Conservation (phyloP, 1,140 invertebrate species). For the Augochlora pura region DNA sequence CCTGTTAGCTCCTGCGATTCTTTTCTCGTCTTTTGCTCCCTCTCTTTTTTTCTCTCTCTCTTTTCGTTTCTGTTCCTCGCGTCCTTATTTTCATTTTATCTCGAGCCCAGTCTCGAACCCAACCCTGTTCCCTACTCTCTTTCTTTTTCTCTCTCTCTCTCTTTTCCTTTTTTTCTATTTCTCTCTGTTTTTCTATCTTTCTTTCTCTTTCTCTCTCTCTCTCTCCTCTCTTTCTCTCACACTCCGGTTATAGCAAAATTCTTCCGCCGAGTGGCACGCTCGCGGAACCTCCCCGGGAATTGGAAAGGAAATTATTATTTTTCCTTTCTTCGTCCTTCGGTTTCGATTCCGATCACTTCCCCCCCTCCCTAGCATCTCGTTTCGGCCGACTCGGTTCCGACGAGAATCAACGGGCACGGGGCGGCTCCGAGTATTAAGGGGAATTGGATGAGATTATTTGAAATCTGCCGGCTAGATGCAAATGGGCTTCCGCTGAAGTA, state of each 20-base stretch:
- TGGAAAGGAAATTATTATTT: slow-evolving; percentile 35
- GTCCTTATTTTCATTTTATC: slow-evolving; percentile 11
- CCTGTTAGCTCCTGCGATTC: slow-evolving; percentile 10
- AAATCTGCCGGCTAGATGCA: slow-evolving; percentile 18
- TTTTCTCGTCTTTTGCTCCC: neutral
- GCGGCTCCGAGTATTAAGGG: neutral
- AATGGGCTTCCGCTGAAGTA: neutral
- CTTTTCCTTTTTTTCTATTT: too few species aligned
- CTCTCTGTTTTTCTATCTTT: too few species aligned
- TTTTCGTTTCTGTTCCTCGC: neutral
- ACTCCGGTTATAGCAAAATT: slow-evolving; percentile 6
- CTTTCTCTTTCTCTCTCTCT: too few species aligned
- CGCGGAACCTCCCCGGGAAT: slow-evolving; percentile 9
- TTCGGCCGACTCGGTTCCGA: too few species aligned
- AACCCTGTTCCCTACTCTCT: too few species aligned
- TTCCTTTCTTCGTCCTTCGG: slow-evolving; percentile 18
- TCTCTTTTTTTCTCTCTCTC: neutral
- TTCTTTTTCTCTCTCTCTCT: too few species aligned
- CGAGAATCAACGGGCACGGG: neutral
- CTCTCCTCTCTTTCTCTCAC: too few species aligned
- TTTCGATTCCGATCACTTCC: neutral
- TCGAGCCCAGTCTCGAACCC: neutral
- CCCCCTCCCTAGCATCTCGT: too few species aligned
- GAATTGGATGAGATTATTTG: slow-evolving; percentile 20
- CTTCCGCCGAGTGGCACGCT: neutral